A percentile compares a stretch with the other conserved stretches of the same genome.
phyloP scores from a whole-genome alignment of 2,888 invertebrate species.

The Agrotis puta region DNA sequence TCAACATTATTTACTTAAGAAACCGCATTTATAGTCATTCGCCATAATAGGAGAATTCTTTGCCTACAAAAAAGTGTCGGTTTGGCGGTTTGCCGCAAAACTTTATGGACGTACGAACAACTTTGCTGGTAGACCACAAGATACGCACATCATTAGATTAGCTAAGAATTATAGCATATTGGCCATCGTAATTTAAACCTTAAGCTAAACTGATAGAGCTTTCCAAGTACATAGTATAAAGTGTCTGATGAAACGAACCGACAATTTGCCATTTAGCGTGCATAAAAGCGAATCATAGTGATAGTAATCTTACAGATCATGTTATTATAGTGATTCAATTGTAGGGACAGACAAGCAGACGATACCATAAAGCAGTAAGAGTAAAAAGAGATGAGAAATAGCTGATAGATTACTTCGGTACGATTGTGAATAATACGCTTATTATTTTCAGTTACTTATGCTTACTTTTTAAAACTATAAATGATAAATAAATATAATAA shows the following conservation, averaged over 20 bases:
- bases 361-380: not conserved
- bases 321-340: constrained; percentile 80
- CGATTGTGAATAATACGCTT: not conserved
- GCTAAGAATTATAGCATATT: constrained; percentile 42
- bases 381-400: not conserved
- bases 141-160: constrained; percentile 64
- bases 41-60: constrained; percentile 52
- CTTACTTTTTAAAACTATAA: too few relatives aligned
- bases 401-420: constrained; percentile 17
- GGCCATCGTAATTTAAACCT: constrained; percentile 63
- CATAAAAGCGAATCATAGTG: constrained; percentile 83
- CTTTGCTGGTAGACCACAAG: constrained; percentile 73
- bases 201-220: constrained; percentile 64
- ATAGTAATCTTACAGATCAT: constrained; percentile 84
- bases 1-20: constrained; percentile 46
- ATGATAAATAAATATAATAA: not conserved
- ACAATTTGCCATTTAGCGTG: constrained; percentile 88
- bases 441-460: not conserved
- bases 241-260: constrained; percentile 80
- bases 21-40: constrained; percentile 54
- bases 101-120: constrained; percentile 66
- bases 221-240: constrained; percentile 65
- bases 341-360: constrained; percentile 76
- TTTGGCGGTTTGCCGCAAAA: constrained; percentile 71
- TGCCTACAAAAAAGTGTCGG: constrained; percentile 64